These are phyloP conservation scores for Nemopilema nomurai DNA, from an alignment of 30 jellyfish, hydroid and myxozoan species.

Conservation along the genomic window DNA sequence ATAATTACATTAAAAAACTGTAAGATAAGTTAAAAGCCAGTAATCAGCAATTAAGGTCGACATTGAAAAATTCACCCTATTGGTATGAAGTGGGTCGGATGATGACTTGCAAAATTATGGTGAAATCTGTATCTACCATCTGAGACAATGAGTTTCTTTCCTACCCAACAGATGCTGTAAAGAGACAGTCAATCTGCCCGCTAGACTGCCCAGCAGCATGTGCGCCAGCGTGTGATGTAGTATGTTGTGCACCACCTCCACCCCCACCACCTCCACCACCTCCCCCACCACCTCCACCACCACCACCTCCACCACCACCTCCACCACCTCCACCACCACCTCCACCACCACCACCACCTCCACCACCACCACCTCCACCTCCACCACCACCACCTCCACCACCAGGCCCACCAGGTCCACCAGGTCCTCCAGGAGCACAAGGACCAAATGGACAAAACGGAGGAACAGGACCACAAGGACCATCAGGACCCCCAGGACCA, in stretches of 20 bases:
- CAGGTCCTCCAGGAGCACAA: conserved; percentile 91
- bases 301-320: conserved; percentile 94
- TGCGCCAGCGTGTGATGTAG: conserved; percentile 94
- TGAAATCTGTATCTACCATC: too few species aligned
- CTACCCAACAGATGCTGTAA: conserved; percentile 67
- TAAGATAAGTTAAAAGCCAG: too few species aligned
- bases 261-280: conserved; percentile 95
- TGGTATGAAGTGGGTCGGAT: too few species aligned
- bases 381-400: conserved; percentile 88
- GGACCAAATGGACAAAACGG: conserved; percentile 99
- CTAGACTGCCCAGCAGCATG: conserved; percentile 84
- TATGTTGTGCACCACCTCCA: conserved; percentile 93
- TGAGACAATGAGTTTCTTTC: neutral
- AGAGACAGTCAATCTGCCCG: conserved; percentile 89
- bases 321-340: conserved; percentile 93
- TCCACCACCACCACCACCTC: conserved; percentile 94
- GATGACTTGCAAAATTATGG: too few species aligned
- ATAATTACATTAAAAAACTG: too few species aligned
- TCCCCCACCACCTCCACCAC: conserved; percentile 95
- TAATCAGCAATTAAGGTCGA: too few species aligned
- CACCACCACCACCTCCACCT: conserved; percentile 84
- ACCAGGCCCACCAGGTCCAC: conserved; percentile 92
- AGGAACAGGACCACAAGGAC: conserved; percentile 97
- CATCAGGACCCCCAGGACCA: conserved; percentile 99
- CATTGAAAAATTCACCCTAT: too few species aligned